phyloP scores from a whole-genome alignment of 2,888 invertebrate genomes.

The Norana najaformis region DNA sequence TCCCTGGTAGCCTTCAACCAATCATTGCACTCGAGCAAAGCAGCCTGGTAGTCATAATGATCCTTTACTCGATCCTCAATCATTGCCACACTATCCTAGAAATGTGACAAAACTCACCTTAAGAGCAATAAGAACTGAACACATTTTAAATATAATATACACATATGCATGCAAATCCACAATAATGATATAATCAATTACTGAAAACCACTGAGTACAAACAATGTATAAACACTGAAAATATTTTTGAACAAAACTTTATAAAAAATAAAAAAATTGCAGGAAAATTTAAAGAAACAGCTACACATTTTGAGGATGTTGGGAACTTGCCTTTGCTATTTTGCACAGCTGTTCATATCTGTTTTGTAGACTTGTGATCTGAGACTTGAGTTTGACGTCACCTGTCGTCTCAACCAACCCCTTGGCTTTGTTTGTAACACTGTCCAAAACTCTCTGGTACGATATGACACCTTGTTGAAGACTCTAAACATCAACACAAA shows the following conservation, averaged over 20 bases:
- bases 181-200: constrained; percentile 8
- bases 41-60: constrained; percentile 72
- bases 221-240: not conserved
- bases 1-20: constrained; percentile 85
- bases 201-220: not conserved
- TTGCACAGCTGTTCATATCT: constrained; percentile 35
- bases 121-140: not conserved
- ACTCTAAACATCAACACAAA: constrained; percentile 64
- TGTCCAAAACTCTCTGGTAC: constrained; percentile 86
- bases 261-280: not conserved
- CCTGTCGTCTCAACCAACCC: constrained; percentile 72
- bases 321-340: constrained; percentile 32
- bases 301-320: not conserved
- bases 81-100: constrained; percentile 67
- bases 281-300: not conserved
- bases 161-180: not conserved
- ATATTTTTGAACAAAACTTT: too few species aligned
- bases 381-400: constrained; percentile 62
- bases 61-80: constrained; percentile 83
- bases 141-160: not conserved
- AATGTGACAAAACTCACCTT: not conserved
- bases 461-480: constrained; percentile 84
- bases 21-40: constrained; percentile 48
- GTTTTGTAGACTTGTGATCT: constrained; percentile 44
- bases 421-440: constrained; percentile 84